These are phyloP conservation scores for Galaxias olidus DNA, from an alignment of 2,797 vertebrate species.

Conservation along the genomic window DNA sequence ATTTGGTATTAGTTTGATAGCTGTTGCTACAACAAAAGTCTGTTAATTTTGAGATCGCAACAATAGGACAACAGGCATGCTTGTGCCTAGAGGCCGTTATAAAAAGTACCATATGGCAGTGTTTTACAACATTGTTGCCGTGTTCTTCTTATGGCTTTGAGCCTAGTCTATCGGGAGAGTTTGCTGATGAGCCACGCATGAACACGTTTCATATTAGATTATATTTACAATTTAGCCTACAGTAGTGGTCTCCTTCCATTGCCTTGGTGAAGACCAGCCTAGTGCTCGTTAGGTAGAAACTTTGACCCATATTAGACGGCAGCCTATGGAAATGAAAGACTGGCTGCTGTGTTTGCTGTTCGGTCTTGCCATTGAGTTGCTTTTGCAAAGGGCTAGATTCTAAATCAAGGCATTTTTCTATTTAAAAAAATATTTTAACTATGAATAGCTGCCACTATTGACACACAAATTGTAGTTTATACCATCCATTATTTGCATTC, in stretches of 20 bases:
- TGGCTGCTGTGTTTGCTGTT: too few relatives aligned
- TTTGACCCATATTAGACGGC: slow-evolving; percentile 54
- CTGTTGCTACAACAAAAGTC: slow-evolving; percentile 2
- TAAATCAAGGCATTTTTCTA: too few relatives aligned
- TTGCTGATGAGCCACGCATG: slow-evolving; percentile 2
- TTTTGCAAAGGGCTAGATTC: too few relatives aligned
- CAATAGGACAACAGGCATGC: too few relatives aligned
- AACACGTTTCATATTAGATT: neutral
- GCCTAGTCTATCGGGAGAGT: neutral
- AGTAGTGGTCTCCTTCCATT: slow-evolving; percentile 6
- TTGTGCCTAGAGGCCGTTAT: neutral
- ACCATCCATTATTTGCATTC: too few relatives aligned
- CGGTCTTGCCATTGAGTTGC: too few relatives aligned
- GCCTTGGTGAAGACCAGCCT: slow-evolving; percentile 11
- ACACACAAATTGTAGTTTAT: too few relatives aligned
- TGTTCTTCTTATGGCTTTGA: neutral
- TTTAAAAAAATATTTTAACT: too few relatives aligned
- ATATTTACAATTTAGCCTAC: slow-evolving; percentile 5
- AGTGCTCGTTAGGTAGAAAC: slow-evolving; percentile 51
- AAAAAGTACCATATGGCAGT: neutral
- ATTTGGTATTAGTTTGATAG: neutral
- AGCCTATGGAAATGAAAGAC: neutral
- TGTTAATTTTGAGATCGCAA: neutral
- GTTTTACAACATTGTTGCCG: neutral
- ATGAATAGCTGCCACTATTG: too few relatives aligned